Evolutionary conservation across 2,113 vertebrate species (phyloP).

Genomic region (rabbit (Oryctolagus cuniculus)): mOryCun1.1 NC_091440.1:126612001-126612500

Average conservation of each 20-base stretch:
- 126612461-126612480: too few species aligned
- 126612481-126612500: too few species aligned
- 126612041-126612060: too few species aligned
- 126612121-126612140: too few species aligned
- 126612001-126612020: too few species aligned
- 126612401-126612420: neutral
- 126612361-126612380: neutral
- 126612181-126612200: neutral
- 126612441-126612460: too few species aligned
- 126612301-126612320: neutral
- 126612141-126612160: neutral
- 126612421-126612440: too few species aligned
- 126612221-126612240: neutral
- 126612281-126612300: neutral
- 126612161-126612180: neutral
- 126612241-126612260: neutral
- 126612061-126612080: too few species aligned
- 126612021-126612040: too few species aligned
- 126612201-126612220: neutral
- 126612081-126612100: too few species aligned
- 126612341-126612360: neutral
- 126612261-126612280: neutral
- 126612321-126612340: neutral
- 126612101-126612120: too few species aligned
- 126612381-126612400: neutral